These are phyloP conservation scores for Caenorhabditis plicata DNA, from an alignment of 2,888 invertebrate genomes.

Conservation along the genomic window DNA sequence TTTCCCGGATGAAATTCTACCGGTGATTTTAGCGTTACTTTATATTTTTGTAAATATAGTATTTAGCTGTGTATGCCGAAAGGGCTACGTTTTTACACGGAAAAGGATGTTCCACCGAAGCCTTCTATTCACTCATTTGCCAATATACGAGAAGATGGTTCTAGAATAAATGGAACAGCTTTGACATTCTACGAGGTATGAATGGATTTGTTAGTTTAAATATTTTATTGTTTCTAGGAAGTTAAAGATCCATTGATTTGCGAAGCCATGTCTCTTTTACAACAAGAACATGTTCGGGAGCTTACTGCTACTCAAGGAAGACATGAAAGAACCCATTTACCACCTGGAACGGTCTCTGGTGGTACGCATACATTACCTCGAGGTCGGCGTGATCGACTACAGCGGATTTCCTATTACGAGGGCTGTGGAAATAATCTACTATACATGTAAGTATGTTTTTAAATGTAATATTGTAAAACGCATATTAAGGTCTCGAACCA, in stretches of 20 bases:
- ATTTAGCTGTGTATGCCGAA: constrained; percentile 87
- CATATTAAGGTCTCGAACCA: constrained; percentile 77
- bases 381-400: constrained; percentile 43
- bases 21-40: constrained; percentile 74
- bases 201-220: neutral
- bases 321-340: constrained; percentile 37
- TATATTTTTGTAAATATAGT: neutral
- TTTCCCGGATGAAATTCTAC: constrained; percentile 79
- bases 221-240: constrained; percentile 67
- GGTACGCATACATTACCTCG: constrained; percentile 63
- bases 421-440: constrained; percentile 84
- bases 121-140: constrained; percentile 86
- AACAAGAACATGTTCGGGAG: constrained; percentile 72
- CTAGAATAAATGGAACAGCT: constrained; percentile 88
- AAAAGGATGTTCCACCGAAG: constrained; percentile 76
- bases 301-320: constrained; percentile 38
- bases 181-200: constrained; percentile 86
- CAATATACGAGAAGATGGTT: constrained; percentile 93
- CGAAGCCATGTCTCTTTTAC: constrained; percentile 90
- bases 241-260: constrained; percentile 88
- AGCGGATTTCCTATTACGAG: constrained; percentile 74
- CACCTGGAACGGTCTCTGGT: constrained; percentile 53
- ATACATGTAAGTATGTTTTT: constrained; percentile 72
- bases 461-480: neutral
- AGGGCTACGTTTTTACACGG: constrained; percentile 89